Conservation (phyloP, 1,140 invertebrate genomes). For the Philotrypesis tridentata region DNA sequence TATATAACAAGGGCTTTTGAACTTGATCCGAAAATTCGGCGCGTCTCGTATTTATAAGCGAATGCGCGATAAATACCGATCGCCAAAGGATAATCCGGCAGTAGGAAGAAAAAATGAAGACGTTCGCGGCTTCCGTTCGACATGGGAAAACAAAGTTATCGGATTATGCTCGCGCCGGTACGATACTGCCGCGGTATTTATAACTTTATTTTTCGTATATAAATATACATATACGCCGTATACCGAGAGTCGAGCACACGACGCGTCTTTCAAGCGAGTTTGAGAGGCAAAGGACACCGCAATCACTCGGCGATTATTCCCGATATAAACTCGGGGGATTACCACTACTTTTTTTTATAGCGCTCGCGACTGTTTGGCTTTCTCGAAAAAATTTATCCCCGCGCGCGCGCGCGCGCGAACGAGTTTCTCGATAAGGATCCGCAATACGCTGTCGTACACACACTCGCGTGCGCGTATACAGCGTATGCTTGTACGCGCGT, state of each 20-base stretch:
- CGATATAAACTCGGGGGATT: background rate
- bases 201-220: background rate
- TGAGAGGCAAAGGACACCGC: too few species aligned
- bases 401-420: too few species aligned
- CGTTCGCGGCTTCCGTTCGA: background rate
- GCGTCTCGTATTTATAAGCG: too few species aligned
- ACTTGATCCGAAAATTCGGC: background rate
- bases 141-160: background rate
- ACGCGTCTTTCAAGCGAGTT: too few species aligned
- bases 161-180: background rate
- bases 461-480: too few species aligned
- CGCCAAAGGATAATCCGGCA: too few species aligned
- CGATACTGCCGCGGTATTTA: background rate
- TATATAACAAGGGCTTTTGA: too few species aligned
- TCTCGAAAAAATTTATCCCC: background rate
- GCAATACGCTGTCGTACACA: background rate
- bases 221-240: too few species aligned
- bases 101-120: background rate
- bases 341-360: background rate
- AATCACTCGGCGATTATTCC: background rate
- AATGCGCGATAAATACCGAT: background rate
- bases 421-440: conserved; percentile 2
- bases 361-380: background rate
- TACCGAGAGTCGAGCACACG: too few species aligned
- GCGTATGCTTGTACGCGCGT: too few species aligned